Percentiles rank a stretch among this genome's conserved stretches.
These are phyloP conservation scores for Morpho achilles DNA, from an alignment of 2,888 invertebrate species.

Conservation along the genomic window DNA sequence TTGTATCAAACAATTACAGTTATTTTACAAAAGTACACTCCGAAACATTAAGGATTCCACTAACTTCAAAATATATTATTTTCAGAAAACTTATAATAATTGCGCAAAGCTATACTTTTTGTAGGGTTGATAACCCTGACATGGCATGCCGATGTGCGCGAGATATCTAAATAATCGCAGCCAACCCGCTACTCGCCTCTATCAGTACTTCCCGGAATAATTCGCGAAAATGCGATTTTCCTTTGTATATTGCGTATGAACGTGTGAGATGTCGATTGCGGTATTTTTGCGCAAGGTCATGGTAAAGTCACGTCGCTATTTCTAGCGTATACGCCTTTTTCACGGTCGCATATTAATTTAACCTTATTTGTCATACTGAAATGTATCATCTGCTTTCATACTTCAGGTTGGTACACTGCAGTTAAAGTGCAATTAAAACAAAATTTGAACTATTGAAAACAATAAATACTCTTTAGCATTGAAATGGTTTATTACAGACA, in stretches of 20 bases:
- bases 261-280: slow-evolving; percentile 41
- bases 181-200: slow-evolving; percentile 73
- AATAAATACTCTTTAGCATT: too few relatives aligned
- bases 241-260: slow-evolving; percentile 41
- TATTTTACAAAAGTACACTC: too few relatives aligned
- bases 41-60: too few relatives aligned
- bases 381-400: not conserved
- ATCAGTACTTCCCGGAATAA: slow-evolving; percentile 71
- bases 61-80: too few relatives aligned
- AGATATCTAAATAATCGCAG: slow-evolving; percentile 66
- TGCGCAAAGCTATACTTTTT: not conserved
- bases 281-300: slow-evolving; percentile 65
- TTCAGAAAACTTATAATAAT: not conserved
- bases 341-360: slow-evolving; percentile 25
- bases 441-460: too few relatives aligned
- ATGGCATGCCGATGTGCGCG: slow-evolving; percentile 13
- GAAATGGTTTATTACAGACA: too few relatives aligned
- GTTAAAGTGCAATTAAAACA: not conserved
- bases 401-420: not conserved
- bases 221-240: slow-evolving; percentile 64
- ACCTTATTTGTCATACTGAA: slow-evolving; percentile 10
- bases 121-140: slow-evolving; percentile 12
- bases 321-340: slow-evolving; percentile 31
- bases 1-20: too few relatives aligned
- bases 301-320: slow-evolving; percentile 56